phyloP scores from a whole-genome alignment of 2,113 vertebrate genomes.

The Corapipo altera region DNA sequence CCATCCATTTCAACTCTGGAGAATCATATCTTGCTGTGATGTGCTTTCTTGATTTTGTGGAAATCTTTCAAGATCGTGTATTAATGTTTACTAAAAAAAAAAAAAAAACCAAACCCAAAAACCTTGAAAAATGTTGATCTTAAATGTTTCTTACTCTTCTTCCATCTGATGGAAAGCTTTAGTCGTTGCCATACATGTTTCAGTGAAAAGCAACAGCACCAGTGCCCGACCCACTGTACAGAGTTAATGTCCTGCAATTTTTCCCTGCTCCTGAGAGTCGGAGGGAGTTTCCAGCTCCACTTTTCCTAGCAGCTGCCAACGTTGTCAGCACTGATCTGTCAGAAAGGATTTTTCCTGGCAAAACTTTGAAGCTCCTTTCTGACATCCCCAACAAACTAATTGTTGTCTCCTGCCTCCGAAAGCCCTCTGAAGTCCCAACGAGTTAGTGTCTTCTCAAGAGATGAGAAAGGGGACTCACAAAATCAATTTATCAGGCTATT shows the following conservation, averaged over 20 bases:
- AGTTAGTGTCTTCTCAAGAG: slow-evolving; percentile 92
- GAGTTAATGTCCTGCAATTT: slow-evolving; percentile 69
- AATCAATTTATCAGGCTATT: slow-evolving; percentile 90
- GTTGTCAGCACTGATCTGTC: slow-evolving; percentile 91
- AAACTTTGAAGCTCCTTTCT: slow-evolving; percentile 88
- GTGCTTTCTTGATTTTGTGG: neutral
- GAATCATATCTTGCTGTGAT: neutral
- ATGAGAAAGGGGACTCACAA: slow-evolving; percentile 82
- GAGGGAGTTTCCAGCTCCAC: slow-evolving; percentile 66
- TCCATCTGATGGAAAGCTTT: neutral
- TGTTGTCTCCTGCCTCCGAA: slow-evolving; percentile 87
- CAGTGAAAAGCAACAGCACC: neutral
- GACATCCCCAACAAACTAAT: slow-evolving; percentile 94
- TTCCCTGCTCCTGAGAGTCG: slow-evolving; percentile 32
- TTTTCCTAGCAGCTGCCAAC: slow-evolving; percentile 80
- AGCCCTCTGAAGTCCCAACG: slow-evolving; percentile 91
- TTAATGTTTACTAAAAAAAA: neutral
- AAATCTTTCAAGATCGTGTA: neutral
- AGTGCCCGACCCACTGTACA: neutral
- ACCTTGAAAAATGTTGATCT: neutral
- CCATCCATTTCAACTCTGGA: neutral
- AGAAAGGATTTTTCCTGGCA: slow-evolving; percentile 89
- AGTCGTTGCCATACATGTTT: neutral
- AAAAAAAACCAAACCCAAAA: neutral
- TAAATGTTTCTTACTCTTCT: neutral